phyloP scores from a whole-genome alignment of 2,888 invertebrate species.

The Ochropleura plecta region DNA sequence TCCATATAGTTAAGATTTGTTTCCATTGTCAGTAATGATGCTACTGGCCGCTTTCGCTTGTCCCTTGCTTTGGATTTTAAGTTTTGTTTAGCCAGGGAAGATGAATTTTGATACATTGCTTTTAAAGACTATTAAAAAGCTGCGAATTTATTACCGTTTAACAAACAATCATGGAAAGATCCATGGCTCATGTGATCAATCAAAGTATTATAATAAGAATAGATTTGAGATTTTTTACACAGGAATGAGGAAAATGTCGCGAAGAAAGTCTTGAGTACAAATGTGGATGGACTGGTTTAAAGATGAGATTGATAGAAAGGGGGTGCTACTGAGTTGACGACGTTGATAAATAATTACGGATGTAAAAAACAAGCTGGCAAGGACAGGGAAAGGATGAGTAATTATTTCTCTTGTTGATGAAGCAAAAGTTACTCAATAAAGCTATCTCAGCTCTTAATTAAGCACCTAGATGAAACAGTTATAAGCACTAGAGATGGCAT shows the following conservation, averaged over 20 bases:
- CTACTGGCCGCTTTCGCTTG: constrained; percentile 14
- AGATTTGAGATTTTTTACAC: not conserved
- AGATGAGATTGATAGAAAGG: not conserved
- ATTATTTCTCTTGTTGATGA: not conserved
- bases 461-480: not conserved
- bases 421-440: not conserved
- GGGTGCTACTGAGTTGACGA: not conserved
- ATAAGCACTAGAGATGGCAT: not conserved
- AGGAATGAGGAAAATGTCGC: not conserved
- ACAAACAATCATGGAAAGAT: not conserved
- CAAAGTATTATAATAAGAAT: no score
- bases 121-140: not conserved
- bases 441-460: not conserved
- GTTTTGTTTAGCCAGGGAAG: not conserved
- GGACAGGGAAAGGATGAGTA: not conserved
- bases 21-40: constrained; percentile 28
- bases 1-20: constrained; percentile 5
- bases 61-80: not conserved
- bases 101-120: not conserved
- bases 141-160: not conserved
- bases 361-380: no score
- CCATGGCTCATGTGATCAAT: no score
- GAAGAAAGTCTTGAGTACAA: not conserved
- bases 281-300: not conserved
- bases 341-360: not conserved